Conservation (phyloP, 2,888 invertebrate genomes). For the Heliothis peltigera region DNA sequence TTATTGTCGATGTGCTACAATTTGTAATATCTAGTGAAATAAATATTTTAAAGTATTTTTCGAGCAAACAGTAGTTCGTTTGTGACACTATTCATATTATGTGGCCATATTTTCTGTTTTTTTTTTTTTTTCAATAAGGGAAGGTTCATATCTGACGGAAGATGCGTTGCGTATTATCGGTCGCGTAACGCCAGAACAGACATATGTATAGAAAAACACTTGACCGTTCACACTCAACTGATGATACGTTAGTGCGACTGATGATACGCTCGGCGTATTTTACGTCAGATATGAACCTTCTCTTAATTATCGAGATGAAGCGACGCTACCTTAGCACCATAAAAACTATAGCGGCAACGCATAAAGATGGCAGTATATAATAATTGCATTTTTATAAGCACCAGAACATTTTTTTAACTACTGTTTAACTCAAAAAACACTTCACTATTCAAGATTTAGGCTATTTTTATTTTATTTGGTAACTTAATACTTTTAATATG, state of each 20-base stretch:
- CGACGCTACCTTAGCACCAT: constrained; percentile 45
- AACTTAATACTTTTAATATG: constrained; percentile 54
- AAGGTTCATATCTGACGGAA: no score
- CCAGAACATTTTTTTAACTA: constrained; percentile 6
- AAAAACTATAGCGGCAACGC: constrained; percentile 33
- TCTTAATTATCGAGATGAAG: constrained; percentile 9
- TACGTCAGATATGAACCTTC: no score
- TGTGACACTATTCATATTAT: not conserved
- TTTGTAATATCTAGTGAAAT: constrained; percentile 46
- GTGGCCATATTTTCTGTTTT: not conserved
- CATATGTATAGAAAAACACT: no score
- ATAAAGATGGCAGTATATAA: constrained; percentile 25
- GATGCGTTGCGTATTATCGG: no score
- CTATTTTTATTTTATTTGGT: constrained; percentile 61
- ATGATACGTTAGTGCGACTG: no score
- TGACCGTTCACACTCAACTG: no score
- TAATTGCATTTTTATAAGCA: constrained; percentile 13
- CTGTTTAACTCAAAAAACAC: constrained; percentile 27
- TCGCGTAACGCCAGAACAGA: no score
- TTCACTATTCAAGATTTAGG: constrained; percentile 38
- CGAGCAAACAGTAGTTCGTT: constrained; percentile 25
- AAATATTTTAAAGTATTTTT: constrained; percentile 37
- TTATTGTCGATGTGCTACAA: constrained; percentile 57
- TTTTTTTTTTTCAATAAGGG: no score
- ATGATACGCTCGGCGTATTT: no score